Conservation (phyloP, 2,888 invertebrate species). For the Meta bourneti region DNA sequence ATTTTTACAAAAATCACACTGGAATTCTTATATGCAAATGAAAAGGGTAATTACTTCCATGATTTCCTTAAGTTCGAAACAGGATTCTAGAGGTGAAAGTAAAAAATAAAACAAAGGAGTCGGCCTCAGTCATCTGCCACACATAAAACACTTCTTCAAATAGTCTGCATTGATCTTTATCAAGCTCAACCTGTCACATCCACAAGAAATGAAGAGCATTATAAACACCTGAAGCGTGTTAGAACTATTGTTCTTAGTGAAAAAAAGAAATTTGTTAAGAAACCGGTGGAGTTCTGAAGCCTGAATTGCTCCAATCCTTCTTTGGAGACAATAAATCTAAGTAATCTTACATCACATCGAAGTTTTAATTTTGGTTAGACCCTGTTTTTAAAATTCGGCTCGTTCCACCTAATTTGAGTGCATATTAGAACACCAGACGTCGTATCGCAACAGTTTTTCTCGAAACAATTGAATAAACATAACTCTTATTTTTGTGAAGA, state of each 20-base stretch:
- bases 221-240: neutral
- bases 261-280: conserved; percentile 8
- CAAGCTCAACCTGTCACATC: neutral
- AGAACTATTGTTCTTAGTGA: conserved; percentile 25
- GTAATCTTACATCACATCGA: neutral
- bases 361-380: conserved; percentile 9
- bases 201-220: neutral
- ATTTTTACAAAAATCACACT: too few relatives aligned
- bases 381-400: neutral
- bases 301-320: conserved; percentile 22
- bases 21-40: too few relatives aligned
- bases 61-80: too few relatives aligned
- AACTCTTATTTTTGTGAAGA: conserved; percentile 1
- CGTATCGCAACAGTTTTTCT: conserved; percentile 7
- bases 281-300: neutral
- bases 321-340: conserved; percentile 6
- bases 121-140: neutral
- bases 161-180: neutral
- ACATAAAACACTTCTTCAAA: neutral
- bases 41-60: too few relatives aligned
- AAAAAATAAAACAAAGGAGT: too few relatives aligned
- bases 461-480: conserved; percentile 26
- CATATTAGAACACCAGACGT: conserved; percentile 1
- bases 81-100: too few relatives aligned
- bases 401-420: conserved; percentile 23